A percentile compares a stretch with the other conserved stretches of the same genome.
phyloP scores from a whole-genome alignment of 92 coral and sea anemone genomes.

The Chrysogorgia sp. region DNA sequence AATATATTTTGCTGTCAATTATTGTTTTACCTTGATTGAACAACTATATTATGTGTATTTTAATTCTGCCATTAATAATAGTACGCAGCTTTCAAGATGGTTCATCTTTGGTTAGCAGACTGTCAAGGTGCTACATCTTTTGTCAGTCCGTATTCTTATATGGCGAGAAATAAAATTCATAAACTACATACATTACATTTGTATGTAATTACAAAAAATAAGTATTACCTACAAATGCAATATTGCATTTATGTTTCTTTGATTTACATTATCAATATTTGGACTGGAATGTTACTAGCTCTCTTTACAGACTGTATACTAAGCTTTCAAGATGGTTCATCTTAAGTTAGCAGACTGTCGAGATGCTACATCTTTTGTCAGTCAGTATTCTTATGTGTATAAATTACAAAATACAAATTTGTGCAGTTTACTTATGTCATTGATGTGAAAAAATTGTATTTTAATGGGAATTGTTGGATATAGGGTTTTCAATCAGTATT shows the following conservation, averaged over 20 bases:
- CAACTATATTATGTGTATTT: not conserved
- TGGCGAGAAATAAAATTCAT: too few relatives aligned
- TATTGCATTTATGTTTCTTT: too few relatives aligned
- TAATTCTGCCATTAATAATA: not conserved
- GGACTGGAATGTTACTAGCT: too few relatives aligned
- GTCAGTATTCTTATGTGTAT: conserved; percentile 3
- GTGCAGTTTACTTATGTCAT: too few relatives aligned
- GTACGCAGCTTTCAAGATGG: conserved; percentile 11
- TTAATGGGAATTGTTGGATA: too few relatives aligned
- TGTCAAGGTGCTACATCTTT: conserved; percentile 14
- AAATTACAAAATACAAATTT: too few relatives aligned
- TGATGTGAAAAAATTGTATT: too few relatives aligned
- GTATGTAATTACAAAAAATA: too few relatives aligned
- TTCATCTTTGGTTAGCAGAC: conserved; percentile 16
- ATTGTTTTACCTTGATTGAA: not conserved
- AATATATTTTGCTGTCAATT: not conserved
- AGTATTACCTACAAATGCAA: too few relatives aligned
- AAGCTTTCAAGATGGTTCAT: conserved; percentile 6
- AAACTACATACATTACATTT: too few relatives aligned
- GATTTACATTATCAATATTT: too few relatives aligned
- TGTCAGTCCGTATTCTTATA: conserved; percentile 3
- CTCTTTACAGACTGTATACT: not conserved
- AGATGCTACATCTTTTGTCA: conserved; percentile 23
- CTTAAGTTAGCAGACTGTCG: conserved; percentile 16
- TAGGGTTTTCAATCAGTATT: too few relatives aligned